A percentile compares a stretch with the other conserved stretches of the same genome.
Conservation (phyloP, 30 jellyfish, hydroid and myxozoan genomes). For the Clytia hemisphaerica region DNA sequence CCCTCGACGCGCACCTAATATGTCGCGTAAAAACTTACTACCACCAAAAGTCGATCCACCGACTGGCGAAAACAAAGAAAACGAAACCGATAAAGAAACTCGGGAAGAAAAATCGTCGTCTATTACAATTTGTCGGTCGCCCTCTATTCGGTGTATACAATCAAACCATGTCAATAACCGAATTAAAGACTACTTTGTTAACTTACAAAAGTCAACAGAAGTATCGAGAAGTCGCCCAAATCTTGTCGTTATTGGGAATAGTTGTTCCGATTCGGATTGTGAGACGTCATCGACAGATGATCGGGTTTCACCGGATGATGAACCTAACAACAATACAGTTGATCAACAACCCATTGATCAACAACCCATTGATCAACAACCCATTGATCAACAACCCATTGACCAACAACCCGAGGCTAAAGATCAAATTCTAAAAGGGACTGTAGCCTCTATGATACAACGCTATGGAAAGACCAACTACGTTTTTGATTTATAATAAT, state of each 20-base stretch:
- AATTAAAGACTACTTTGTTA: constrained; percentile 17
- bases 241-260: constrained; percentile 17
- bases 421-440: constrained; percentile 25
- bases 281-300: constrained; percentile 37
- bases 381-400: too few species aligned
- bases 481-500: constrained; percentile 22
- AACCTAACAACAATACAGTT: too few species aligned
- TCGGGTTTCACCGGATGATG: constrained; percentile 11
- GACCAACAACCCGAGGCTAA: too few species aligned
- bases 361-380: too few species aligned
- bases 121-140: constrained; percentile 26
- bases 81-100: background rate
- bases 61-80: too few species aligned
- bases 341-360: too few species aligned
- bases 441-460: constrained; percentile 25
- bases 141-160: constrained; percentile 27
- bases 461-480: constrained; percentile 24
- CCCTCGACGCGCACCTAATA: constrained; percentile 13
- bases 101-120: background rate
- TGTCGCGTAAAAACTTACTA: background rate
- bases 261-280: constrained; percentile 11
- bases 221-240: constrained; percentile 30
- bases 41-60: too few species aligned
- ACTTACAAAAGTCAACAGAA: constrained; percentile 15
- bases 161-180: constrained; percentile 28